Conservation (phyloP, 2,888 invertebrate species). For the Drosophila mimica region DNA sequence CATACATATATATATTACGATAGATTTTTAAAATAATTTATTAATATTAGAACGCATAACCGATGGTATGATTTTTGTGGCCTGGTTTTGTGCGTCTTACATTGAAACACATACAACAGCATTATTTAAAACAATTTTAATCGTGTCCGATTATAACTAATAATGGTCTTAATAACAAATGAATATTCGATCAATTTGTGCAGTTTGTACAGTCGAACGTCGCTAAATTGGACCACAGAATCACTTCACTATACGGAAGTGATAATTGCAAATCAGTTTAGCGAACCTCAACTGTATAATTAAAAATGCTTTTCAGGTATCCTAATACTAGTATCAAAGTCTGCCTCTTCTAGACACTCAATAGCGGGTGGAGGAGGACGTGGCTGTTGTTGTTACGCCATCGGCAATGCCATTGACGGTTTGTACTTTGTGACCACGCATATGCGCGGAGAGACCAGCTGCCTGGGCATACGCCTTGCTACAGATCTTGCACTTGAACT, state of each 20-base stretch:
- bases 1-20: neutral
- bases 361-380: neutral
- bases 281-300: neutral
- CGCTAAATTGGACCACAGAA: neutral
- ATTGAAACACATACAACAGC: neutral
- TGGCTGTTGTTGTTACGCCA: neutral
- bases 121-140: neutral
- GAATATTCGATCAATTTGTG: neutral
- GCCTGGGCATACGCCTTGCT: slow-evolving; percentile 80
- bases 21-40: neutral
- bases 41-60: neutral
- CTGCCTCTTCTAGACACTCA: slow-evolving; percentile 4
- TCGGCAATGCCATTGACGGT: slow-evolving; percentile 25
- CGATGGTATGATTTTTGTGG: neutral
- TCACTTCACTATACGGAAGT: neutral
- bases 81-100: neutral
- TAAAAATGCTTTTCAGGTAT: slow-evolving; percentile 3
- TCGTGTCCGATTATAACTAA: slow-evolving; percentile 2
- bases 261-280: neutral
- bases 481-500: slow-evolving; percentile 82
- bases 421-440: slow-evolving; percentile 74
- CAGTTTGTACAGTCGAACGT: neutral
- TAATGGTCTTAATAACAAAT: neutral
- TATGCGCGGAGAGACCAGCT: slow-evolving; percentile 83
- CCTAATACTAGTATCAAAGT: neutral